phyloP scores from a whole-genome alignment of 2,113 vertebrate genomes.

The Amphiprion percula region DNA sequence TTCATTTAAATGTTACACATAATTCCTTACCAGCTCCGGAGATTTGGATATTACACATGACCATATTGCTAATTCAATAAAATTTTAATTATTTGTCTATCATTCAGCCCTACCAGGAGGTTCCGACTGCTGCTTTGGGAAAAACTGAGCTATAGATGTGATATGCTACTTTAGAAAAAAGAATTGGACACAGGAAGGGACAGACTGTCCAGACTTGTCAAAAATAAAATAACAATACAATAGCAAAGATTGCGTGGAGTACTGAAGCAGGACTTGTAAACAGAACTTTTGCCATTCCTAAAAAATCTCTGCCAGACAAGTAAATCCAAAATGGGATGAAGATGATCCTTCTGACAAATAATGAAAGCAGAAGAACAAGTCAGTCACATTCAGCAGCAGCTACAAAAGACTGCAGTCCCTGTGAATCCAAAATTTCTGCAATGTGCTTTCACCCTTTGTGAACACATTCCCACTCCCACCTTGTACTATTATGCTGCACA shows the following conservation, averaged over 20 bases:
- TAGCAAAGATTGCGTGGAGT: background rate
- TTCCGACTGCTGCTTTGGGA: too few relatives aligned
- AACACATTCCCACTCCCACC: constrained; percentile 2
- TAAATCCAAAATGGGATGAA: constrained; percentile 38
- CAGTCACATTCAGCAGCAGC: constrained; percentile 22
- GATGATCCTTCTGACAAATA: constrained; percentile 36
- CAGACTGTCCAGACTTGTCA: background rate
- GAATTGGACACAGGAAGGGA: background rate
- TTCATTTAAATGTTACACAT: too few relatives aligned
- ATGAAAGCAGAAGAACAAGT: constrained; percentile 15
- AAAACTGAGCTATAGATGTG: too few relatives aligned
- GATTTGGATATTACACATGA: too few relatives aligned
- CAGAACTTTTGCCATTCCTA: background rate
- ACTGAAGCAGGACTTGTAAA: background rate
- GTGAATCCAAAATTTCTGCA: constrained; percentile 18
- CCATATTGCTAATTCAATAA: too few relatives aligned
- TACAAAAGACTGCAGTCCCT: constrained; percentile 11
- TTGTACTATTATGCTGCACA: background rate
- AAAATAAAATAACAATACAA: background rate
- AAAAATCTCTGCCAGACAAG: constrained; percentile 19
- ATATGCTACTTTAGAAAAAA: too few relatives aligned
- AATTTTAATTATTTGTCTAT: too few relatives aligned
- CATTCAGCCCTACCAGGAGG: too few relatives aligned
- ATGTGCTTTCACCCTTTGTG: constrained; percentile 14
- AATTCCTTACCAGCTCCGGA: too few relatives aligned